A percentile compares a stretch with the other conserved stretches of the same genome.
Conservation (phyloP, 35 echinoderm and acorn worm species). For the Amphiura filiformis region DNA sequence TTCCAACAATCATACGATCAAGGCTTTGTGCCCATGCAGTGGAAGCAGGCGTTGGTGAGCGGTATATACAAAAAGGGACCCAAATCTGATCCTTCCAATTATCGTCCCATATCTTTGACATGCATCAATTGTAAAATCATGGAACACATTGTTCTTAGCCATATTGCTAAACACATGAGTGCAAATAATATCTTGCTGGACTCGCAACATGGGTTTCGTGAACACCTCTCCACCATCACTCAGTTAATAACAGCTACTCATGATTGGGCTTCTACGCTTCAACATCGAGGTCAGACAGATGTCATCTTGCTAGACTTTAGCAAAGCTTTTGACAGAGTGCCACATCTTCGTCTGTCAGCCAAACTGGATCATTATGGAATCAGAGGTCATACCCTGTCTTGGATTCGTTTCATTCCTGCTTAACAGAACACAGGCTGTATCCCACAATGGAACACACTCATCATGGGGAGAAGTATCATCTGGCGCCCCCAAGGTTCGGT, state of each 20-base stretch:
- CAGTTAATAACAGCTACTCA: constrained; percentile 30
- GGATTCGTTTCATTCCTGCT: too few relatives aligned
- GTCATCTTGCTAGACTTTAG: too few relatives aligned
- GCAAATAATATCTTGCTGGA: constrained; percentile 25
- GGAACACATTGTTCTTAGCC: constrained; percentile 40
- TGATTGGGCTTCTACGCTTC: too few relatives aligned
- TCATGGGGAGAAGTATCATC: too few relatives aligned
- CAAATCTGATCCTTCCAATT: constrained; percentile 36
- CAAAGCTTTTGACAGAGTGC: too few relatives aligned
- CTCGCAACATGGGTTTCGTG: constrained; percentile 43
- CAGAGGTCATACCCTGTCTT: too few relatives aligned
- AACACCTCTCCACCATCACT: constrained; percentile 24
- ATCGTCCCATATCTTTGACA: constrained; percentile 39
- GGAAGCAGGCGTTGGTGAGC: constrained; percentile 12
- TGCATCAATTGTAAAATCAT: constrained; percentile 46
- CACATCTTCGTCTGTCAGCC: too few relatives aligned
- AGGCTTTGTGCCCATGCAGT: constrained; percentile 17
- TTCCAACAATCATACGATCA: constrained; percentile 29
- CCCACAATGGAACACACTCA: too few relatives aligned
- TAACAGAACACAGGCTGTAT: too few relatives aligned
- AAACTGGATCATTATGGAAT: too few relatives aligned
- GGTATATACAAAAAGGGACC: constrained; percentile 10
- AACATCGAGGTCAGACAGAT: too few relatives aligned
- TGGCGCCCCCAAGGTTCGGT: too few relatives aligned
- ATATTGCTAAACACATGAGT: constrained; percentile 21